A percentile compares a stretch with the other conserved stretches of the same genome.
Conservation (phyloP, 2,888 invertebrate species). For the Marasmarcha lunaedactyla region DNA sequence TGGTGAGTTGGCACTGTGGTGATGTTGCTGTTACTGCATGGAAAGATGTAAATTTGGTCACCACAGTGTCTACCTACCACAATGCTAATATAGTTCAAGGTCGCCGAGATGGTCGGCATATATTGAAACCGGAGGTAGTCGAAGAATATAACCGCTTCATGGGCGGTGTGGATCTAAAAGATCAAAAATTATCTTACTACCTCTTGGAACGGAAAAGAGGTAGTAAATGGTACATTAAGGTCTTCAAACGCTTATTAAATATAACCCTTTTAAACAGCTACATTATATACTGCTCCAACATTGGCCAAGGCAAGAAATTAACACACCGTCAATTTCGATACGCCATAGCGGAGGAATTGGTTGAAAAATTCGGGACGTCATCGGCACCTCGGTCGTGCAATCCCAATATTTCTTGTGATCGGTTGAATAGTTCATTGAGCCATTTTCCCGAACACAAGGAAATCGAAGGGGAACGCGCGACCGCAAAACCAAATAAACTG, state of each 20-base stretch:
- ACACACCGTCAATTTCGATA: too few relatives aligned
- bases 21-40: constrained; percentile 1
- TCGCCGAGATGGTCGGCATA: neutral
- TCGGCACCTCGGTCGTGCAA: too few relatives aligned
- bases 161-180: neutral
- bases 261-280: neutral
- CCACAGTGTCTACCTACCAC: constrained; percentile 6
- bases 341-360: too few relatives aligned
- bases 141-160: constrained; percentile 3
- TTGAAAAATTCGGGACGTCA: too few relatives aligned
- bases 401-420: too few relatives aligned
- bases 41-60: constrained; percentile 7
- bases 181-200: neutral
- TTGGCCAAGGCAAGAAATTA: too few relatives aligned
- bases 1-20: constrained; percentile 3
- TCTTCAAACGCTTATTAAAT: constrained; percentile 4
- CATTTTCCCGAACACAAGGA: too few relatives aligned
- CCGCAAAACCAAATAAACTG: too few relatives aligned
- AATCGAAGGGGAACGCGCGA: too few relatives aligned
- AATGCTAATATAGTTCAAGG: neutral
- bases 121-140: neutral
- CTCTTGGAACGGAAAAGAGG: neutral
- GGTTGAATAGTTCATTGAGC: too few relatives aligned
- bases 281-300: too few relatives aligned
- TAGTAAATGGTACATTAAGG: neutral